Evolutionary conservation across 2,113 vertebrate genomes (phyloP).

Genomic region (Amazona guildingii): DNA sequence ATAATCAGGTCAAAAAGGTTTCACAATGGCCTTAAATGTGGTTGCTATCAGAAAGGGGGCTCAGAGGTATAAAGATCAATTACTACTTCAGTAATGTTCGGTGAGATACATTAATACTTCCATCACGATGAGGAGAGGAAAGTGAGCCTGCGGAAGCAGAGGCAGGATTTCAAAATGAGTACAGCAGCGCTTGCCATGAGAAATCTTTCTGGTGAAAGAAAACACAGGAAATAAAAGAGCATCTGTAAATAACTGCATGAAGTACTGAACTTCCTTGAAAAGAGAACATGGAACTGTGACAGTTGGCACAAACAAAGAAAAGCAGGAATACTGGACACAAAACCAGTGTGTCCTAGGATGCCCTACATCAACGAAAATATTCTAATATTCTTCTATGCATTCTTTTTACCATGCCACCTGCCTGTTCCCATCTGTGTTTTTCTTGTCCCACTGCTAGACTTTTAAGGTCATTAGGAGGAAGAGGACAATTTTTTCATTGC

Average conservation of each 20-base stretch:
- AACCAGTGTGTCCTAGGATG: background rate
- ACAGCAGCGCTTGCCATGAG: accelerated
- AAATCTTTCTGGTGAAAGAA: background rate
- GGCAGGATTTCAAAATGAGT: background rate
- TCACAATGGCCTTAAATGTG: background rate
- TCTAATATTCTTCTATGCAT: background rate
- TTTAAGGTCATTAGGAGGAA: background rate
- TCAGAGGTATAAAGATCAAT: background rate
- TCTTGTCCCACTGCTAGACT: background rate
- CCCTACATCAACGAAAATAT: background rate
- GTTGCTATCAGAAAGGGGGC: background rate
- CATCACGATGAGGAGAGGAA: background rate
- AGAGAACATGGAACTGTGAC: background rate
- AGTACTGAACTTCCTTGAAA: background rate
- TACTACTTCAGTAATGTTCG: background rate
- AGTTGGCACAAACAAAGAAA: background rate
- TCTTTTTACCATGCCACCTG: background rate
- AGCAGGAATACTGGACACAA: background rate
- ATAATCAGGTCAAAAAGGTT: background rate
- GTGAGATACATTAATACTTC: background rate
- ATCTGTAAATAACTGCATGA: background rate
- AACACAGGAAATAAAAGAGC: background rate
- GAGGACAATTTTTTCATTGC: background rate
- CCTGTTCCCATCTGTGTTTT: background rate
- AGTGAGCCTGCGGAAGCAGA: background rate